Base-by-base conservation (phyloP, 2,797 vertebrate genomes). In the Gobio occitaniae region DNA sequence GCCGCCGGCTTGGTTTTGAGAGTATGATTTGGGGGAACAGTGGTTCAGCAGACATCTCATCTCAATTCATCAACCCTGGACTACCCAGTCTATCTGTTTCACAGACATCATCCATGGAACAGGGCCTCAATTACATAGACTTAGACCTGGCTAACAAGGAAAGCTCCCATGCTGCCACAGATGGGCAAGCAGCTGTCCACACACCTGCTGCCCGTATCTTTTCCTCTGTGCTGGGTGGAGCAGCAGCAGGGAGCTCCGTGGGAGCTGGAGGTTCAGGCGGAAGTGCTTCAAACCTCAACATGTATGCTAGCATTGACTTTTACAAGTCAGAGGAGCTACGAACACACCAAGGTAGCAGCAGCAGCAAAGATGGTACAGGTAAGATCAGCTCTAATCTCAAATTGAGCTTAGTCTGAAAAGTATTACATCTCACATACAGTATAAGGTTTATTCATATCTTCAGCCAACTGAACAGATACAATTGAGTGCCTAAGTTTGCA, bases 291-390 rank as follows among this genome's bases (percentile, higher is more conserved):
- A 93, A 87, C 86, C 90, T 91, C 88, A 96, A 96, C 87, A 94
- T 93, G 3, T 97, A 97, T 0, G 94, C 96, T 89, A 94, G 94
- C 94, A 96, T 96, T 0, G 94, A 97, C 91, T 97, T 97, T 93
- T 96, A 96, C 90, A 96, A 95, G 90, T 94, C 94, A 0, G 88
- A 91, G 65, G 95, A 96, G 90, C 93, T 96, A 85, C 92, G 95
- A 77, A 94, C 92, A 7, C 93, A 94, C 87, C 93, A 95, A 87
- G 93, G 93, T 3, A 93, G 68, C 83, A 92, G 92, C 1, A 93
- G 93, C 75, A 94, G 88, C 91, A 94, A 94, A 78, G 95, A 96
- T 38, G 94, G 94, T 89, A 95, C 95, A 92, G 93, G 93, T 95
- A 87, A 74, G 86, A 75, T 48, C 50, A 50, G 38, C 11, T 83